phyloP scores from a whole-genome alignment of 2,113 vertebrate genomes.

The Megatriorchis doriae region DNA sequence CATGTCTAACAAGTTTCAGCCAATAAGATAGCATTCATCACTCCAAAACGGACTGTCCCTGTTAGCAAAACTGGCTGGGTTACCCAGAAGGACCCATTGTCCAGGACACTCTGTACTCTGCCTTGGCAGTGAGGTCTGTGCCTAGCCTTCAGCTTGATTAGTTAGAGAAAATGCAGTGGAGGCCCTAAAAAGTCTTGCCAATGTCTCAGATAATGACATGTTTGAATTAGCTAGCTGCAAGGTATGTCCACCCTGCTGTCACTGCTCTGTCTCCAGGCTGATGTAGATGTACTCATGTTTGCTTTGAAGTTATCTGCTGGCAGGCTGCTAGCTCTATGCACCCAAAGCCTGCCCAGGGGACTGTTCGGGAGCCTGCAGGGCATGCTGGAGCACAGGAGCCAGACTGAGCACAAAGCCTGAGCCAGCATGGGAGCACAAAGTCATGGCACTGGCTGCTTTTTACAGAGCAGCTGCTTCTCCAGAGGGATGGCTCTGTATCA shows the following conservation, averaged over 20 bases:
- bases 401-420: not conserved
- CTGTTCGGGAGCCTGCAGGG: not conserved
- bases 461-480: not conserved
- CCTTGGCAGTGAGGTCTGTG: not conserved
- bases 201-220: not conserved
- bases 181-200: slow-evolving; percentile 10
- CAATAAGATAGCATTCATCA: slow-evolving; percentile 18
- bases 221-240: not conserved
- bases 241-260: not conserved
- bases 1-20: not conserved
- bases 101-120: not conserved
- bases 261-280: not conserved
- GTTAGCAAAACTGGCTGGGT: not conserved
- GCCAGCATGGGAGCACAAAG: not conserved
- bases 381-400: not conserved
- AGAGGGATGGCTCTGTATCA: fast-evolving
- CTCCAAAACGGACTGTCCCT: not conserved
- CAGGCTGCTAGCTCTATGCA: not conserved
- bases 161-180: not conserved
- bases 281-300: not conserved
- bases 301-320: not conserved
- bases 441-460: not conserved
- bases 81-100: slow-evolving; percentile 31
- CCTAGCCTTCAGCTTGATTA: slow-evolving; percentile 41
- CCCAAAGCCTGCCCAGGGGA: not conserved